Base-by-base conservation (phyloP, 1,140 invertebrate genomes). In the Hesperophylax magnus region DNA sequence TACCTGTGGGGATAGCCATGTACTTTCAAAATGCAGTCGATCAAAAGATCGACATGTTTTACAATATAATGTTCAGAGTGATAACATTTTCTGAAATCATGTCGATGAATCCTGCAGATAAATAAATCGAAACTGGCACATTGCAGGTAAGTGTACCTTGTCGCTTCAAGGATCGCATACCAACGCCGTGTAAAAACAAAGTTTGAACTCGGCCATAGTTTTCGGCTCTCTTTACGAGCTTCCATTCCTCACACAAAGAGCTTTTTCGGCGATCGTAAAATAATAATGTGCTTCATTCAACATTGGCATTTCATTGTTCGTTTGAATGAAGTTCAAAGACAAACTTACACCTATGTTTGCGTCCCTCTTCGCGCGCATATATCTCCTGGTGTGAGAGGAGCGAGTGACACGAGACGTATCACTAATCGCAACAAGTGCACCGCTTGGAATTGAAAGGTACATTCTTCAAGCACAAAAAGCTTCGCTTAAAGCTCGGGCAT, bases 241-340 rank as follows among this genome's bases (percentile, higher is more conserved):
- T 47, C 53, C 22, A 63, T 74, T 74, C 69, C 17, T 79, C 53
- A 69, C 24, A 69, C 22, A 79, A 79, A 61, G 53, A 63, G 54
- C 15, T 63, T 74, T 79, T 79, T 74, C 69, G 58, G 9, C 53
- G 54, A 79, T 79, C 78, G 78, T 79, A 79, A 79, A 79, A 79
- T 79, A 74, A 79, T 79, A 79, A 79, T 79, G 78, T 63, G 54
- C 58, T 71, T 54, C 78, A 79, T 79, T 79, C 78, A 79, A 72
- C 78, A 63, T 79, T 27, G 78, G 78, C 58, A 79, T 79, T 79
- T 79, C 67, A 79, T 79, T 79, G 78, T 79, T 79, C 78, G 34
- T 24, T 8, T 24, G 78, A 63, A 79, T 74, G 60, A 74, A 74
- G 6, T n/a, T 63, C 34, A 18, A 74, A 72, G 56, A 53, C 34